phyloP scores from a whole-genome alignment of 2,797 vertebrate genomes.

The Triplophysa bombifrons region DNA sequence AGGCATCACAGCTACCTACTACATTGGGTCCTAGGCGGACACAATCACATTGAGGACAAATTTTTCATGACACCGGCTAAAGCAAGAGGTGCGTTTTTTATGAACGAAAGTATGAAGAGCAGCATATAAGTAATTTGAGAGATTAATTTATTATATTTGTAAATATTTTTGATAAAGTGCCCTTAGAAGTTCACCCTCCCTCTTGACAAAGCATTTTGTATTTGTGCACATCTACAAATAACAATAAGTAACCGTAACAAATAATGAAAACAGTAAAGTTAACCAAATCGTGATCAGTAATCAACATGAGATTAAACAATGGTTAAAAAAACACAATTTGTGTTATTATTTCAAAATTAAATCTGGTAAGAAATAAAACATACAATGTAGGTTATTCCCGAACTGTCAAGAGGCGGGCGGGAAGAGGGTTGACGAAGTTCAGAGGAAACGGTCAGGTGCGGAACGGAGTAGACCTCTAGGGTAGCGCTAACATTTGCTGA shows the following conservation, averaged over 20 bases:
- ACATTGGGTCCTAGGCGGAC: no score
- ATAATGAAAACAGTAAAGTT: not conserved
- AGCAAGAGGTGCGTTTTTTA: not conserved
- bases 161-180: no score
- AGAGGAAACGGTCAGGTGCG: not conserved
- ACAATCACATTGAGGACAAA: no score
- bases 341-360: not conserved
- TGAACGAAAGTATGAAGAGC: not conserved
- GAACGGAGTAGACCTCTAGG: slow-evolving; percentile 26
- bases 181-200: no score
- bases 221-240: no score
- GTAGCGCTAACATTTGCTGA: slow-evolving; percentile 13
- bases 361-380: not conserved
- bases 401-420: not conserved
- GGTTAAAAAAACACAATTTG: not conserved
- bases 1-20: no score
- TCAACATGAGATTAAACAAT: not conserved
- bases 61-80: not conserved
- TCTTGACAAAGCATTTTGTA: no score
- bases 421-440: not conserved
- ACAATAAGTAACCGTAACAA: no score
- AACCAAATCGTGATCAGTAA: not conserved
- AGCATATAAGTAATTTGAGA: not conserved
- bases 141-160: no score
- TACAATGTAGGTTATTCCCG: not conserved